phyloP scores from a whole-genome alignment of 2,888 invertebrate genomes.

The Melinaea marsaeus region DNA sequence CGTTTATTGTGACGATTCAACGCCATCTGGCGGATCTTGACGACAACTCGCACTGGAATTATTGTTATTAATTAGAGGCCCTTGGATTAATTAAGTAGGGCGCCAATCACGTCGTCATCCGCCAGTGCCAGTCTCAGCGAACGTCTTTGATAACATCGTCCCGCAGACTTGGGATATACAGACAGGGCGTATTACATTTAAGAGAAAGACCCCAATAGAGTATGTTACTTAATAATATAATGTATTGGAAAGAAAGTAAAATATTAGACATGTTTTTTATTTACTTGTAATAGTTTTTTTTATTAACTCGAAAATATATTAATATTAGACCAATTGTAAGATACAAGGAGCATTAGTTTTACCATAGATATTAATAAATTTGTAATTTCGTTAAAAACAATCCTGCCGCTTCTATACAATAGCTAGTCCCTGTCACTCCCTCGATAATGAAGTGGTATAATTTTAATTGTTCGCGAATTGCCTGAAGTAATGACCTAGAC shows the following conservation, averaged over 20 bases:
- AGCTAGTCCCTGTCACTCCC: slow-evolving; percentile 55
- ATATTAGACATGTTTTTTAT: no score
- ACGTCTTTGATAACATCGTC: slow-evolving; percentile 73
- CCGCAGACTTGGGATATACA: slow-evolving; percentile 37
- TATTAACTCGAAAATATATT: no score
- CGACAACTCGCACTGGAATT: slow-evolving; percentile 60
- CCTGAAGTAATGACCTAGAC: slow-evolving; percentile 60
- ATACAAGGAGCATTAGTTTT: no score
- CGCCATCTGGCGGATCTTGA: slow-evolving; percentile 66
- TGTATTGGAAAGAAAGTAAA: not conserved
- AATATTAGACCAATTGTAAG: no score
- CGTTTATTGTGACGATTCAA: slow-evolving; percentile 35
- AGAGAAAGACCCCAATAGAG: not conserved
- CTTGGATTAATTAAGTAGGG: slow-evolving; percentile 74
- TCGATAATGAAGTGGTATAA: slow-evolving; percentile 73
- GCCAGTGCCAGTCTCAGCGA: slow-evolving; percentile 61
- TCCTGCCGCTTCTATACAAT: slow-evolving; percentile 29
- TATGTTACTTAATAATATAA: not conserved
- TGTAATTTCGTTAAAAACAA: not conserved
- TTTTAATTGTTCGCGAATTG: slow-evolving; percentile 75
- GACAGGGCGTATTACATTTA: not conserved
- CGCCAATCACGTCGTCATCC: slow-evolving; percentile 72
- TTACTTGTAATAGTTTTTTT: no score
- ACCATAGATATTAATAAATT: no score
- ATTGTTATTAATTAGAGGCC: slow-evolving; percentile 76